Conservation (phyloP, 30 jellyfish, hydroid and myxozoan species). For the Pseudorhiza aurosa region DNA sequence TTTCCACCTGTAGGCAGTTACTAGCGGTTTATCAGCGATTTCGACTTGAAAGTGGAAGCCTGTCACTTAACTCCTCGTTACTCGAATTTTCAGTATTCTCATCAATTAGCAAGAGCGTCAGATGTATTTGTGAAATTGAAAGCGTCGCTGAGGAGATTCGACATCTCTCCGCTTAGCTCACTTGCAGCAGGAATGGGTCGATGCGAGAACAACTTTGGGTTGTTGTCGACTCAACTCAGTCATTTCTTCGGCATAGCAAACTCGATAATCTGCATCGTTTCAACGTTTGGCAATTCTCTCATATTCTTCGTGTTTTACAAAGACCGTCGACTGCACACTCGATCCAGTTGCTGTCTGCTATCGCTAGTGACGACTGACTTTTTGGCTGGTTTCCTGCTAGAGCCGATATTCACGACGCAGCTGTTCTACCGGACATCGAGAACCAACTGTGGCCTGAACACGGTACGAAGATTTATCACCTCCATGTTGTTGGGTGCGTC, state of each 20-base stretch:
- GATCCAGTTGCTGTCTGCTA: constrained; percentile 49
- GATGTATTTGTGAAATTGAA: no score
- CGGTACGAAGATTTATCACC: constrained; percentile 36
- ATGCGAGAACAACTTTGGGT: constrained; percentile 32
- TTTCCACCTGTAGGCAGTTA: no score
- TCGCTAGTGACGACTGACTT: constrained; percentile 67
- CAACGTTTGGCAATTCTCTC: constrained; percentile 23
- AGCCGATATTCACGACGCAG: constrained; percentile 55
- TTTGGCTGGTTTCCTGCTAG: constrained; percentile 37
- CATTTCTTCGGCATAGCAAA: constrained; percentile 20
- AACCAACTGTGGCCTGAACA: constrained; percentile 31
- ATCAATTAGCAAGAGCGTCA: no score
- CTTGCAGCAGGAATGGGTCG: constrained; percentile 14
- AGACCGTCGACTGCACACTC: constrained; percentile 34
- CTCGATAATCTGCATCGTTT: constrained; percentile 6
- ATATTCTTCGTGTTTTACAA: constrained; percentile 33
- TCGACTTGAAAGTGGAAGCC: no score
- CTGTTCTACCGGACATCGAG: constrained; percentile 8
- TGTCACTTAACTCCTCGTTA: no score
- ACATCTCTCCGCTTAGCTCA: no score
- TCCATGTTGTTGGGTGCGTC: constrained; percentile 67
- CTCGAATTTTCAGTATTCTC: no score
- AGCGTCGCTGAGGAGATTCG: no score
- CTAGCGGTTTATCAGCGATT: no score
- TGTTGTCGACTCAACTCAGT: constrained; percentile 2